Evolutionary conservation across 2,888 invertebrate species (phyloP).

Genomic region (Trachelus iudaicus): DNA sequence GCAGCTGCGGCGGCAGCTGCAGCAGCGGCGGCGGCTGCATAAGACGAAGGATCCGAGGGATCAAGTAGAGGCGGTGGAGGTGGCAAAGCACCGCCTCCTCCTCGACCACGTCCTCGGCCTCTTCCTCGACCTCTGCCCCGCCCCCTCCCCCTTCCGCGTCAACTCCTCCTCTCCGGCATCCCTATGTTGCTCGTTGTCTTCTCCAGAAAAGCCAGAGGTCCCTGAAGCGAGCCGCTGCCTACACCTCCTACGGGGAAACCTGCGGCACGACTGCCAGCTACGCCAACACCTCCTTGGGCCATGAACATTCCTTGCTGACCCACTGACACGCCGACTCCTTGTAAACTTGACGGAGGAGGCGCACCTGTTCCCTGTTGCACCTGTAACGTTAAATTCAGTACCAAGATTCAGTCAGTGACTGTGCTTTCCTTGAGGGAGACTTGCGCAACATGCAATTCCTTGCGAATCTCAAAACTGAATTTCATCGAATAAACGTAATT

Average conservation of each 20-base stretch:
- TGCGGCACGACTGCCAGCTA: conserved; percentile 71
- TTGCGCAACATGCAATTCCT: not conserved
- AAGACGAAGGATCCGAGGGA: conserved; percentile 61
- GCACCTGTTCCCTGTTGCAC: conserved; percentile 57
- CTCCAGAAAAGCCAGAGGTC: conserved; percentile 87
- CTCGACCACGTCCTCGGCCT: conserved; percentile 82
- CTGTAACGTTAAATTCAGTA: conserved; percentile 45
- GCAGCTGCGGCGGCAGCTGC: conserved; percentile 50
- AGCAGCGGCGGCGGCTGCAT: conserved; percentile 52
- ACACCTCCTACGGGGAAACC: conserved; percentile 71
- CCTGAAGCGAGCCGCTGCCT: conserved; percentile 75
- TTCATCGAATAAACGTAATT: too few species aligned
- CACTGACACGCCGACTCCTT: conserved; percentile 54
- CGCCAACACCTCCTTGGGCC: conserved; percentile 50
- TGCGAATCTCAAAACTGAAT: too few species aligned
- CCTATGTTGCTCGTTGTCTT: conserved; percentile 94
- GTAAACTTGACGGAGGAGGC: conserved; percentile 51
- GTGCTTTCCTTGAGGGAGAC: not conserved
- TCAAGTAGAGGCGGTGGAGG: conserved; percentile 59
- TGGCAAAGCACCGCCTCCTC: conserved; percentile 66
- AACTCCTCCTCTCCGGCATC: conserved; percentile 85
- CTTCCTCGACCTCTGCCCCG: conserved; percentile 78
- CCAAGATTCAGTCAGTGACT: conserved; percentile 11
- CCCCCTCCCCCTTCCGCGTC: conserved; percentile 90
- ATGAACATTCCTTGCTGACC: conserved; percentile 60